These are phyloP conservation scores for Heliothis subflexa DNA, from an alignment of 1,140 invertebrate genomes.

Conservation along the genomic window DNA sequence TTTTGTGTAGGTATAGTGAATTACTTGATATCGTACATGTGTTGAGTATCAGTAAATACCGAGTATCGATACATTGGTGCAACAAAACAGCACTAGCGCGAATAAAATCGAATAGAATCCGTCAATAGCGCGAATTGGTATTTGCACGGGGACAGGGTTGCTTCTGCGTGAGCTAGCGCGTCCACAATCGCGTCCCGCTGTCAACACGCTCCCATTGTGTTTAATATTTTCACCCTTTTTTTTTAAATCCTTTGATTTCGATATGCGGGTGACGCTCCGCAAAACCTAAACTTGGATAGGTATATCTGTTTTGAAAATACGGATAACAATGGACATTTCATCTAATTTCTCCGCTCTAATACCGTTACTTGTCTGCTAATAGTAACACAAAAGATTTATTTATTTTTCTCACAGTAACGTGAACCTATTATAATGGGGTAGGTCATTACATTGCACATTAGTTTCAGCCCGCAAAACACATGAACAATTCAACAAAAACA, in stretches of 20 bases:
- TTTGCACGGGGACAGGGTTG: constrained; percentile 66
- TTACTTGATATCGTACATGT: neutral
- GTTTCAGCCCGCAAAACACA: constrained; percentile 78
- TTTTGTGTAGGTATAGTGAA: neutral
- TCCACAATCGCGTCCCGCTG: constrained; percentile 51
- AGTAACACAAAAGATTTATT: neutral
- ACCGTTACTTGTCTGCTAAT: too few species aligned
- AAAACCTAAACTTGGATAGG: neutral
- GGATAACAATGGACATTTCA: too few species aligned
- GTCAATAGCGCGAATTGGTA: constrained; percentile 64
- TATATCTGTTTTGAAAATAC: neutral
- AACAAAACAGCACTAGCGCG: constrained; percentile 49
- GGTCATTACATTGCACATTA: constrained; percentile 76
- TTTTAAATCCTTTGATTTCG: constrained; percentile 5
- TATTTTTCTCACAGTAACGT: constrained; percentile 34
- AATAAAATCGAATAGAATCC: constrained; percentile 64
- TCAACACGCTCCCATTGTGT: constrained; percentile 47
- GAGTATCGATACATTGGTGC: constrained; percentile 25
- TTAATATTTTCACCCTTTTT: constrained; percentile 34
- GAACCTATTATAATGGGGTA: constrained; percentile 52
- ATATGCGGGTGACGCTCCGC: constrained; percentile 1
- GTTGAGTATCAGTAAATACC: neutral
- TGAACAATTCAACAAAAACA: constrained; percentile 82
- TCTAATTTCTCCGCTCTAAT: too few species aligned
- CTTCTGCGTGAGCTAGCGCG: constrained; percentile 58